Evolutionary conservation across 23 tunicate species (phyloP), one percentile per base, ranked within the genome.

Genomic region (Trididemnum miniatum): DNA sequence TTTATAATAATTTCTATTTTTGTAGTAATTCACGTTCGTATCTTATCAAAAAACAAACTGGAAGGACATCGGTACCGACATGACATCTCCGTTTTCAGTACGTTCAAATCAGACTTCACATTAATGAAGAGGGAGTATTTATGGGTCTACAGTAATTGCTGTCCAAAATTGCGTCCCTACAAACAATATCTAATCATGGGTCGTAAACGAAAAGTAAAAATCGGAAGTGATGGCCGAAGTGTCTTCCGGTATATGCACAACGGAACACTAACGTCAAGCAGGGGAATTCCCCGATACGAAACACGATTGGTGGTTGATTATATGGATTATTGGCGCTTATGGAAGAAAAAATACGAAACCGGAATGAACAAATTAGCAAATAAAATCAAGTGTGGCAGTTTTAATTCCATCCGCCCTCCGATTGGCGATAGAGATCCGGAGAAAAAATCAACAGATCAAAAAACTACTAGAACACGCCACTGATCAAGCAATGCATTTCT

Each of bases 131-230:
- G 97, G 34, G 97, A 92, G 40, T 92, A 87, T 65, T 29, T 92
- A 34, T 92, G 97, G 97, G 92, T 92, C 34, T 83, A 90, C 50
- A 79, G 86, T 63, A 82, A 80, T 26, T 92, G 97, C 74, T 92
- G 97, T 64, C 97, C 97, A 18, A 87, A 83, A 71, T 51, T 92
- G 44, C 85, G 97, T 30, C 92, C 92, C n/a, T 72, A 33, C 51
- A 54, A 88, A 39, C 73, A 92, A 20, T 92, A 92, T 71, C 83
- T 92, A 30, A 76, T 92, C 29, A 92, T 92, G 97, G 97, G 97
- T 0, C 77, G 97, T 26, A 87, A 87, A 62, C 73, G 86, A 25
- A 82, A 59, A 49, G 82, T 92, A 1, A 80, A 54, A 50, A 76
- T 88, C 65, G 80, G 76, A 15, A 32, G 33, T 1, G 80, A 60